A percentile compares a stretch with the other conserved stretches of the same genome.
These are phyloP conservation scores for Pristionchus arcanus DNA, from an alignment of 2,888 invertebrate species.

Conservation along the genomic window DNA sequence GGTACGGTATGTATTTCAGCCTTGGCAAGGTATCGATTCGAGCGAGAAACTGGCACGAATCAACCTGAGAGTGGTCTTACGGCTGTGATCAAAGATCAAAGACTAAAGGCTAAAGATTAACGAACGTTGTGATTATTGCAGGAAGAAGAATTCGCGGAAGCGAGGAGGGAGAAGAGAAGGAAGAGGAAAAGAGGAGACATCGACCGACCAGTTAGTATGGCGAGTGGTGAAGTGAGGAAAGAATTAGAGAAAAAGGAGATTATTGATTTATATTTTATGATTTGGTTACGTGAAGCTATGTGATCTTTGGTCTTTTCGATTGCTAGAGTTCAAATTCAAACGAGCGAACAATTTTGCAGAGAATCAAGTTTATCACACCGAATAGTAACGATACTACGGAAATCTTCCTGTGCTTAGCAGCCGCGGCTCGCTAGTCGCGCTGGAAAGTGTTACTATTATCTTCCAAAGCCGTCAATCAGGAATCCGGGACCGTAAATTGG, in stretches of 20 bases:
- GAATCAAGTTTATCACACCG: slow-evolving; percentile 40
- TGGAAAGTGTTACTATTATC: not conserved
- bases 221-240: not conserved
- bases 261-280: not conserved
- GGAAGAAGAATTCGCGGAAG: not conserved
- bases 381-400: not conserved
- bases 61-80: not conserved
- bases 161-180: not conserved
- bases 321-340: not conserved
- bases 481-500: too few species aligned
- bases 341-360: not conserved
- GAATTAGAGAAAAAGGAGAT: not conserved
- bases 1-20: not conserved
- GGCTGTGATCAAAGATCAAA: not conserved
- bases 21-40: not conserved
- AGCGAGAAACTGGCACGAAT: not conserved
- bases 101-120: not conserved
- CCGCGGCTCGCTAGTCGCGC: not conserved
- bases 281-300: not conserved
- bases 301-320: not conserved
- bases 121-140: not conserved
- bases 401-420: not conserved
- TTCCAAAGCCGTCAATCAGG: too few species aligned
- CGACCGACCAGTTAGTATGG: slow-evolving; percentile 14
- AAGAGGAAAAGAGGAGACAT: not conserved